Base-by-base conservation (phyloP, 2,113 vertebrate genomes). In the Hippocampus guttulatus region DNA sequence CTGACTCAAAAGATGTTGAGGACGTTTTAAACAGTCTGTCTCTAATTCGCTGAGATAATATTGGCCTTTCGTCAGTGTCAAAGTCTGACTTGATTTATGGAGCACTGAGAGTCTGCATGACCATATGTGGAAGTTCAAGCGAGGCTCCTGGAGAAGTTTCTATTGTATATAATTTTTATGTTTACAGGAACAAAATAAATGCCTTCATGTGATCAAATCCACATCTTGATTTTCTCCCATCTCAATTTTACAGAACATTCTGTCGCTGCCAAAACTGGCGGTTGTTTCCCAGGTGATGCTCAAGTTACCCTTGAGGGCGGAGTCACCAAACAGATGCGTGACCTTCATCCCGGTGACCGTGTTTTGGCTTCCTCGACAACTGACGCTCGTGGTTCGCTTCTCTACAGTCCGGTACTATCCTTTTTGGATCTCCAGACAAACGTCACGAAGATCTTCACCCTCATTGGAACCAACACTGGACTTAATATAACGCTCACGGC, bases 201-300 rank as follows among this genome's bases (percentile, higher is more conserved):
- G 52, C 6, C 8, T n/a, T n/a, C 18, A 3, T 54, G 9, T n/a
- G 7, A 54, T 54, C 51, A n/a, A 21, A 62, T 25, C 8, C 18
- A 2, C 30, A 40, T 16, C 25, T 60, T 30, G 14, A 60, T 68
- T 67, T 62, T 71, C 3, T 74, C 8, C 67, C 55, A 14, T 76
- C 74, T 58, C 57, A 6, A 81, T 47, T 81, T 67, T 82, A 2
- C 91, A 99, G 97, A 99, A 75, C 95, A 99, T 82, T 99, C 97
- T 0, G 96, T 97, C 0, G 97, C 97, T 7, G 96, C 97, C 20
- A 99, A 99, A 91, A 98, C 97, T 0, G 97, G 97, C 0, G 97
- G 97, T 74, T 99, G 97, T 89, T 99, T 99, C 80, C 94, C 96
- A 0, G 95, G 93, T 3, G 79, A 87, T 67, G 92, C 95, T 0